Conservation (phyloP, 2,797 vertebrate genomes). For the Liasis olivaceus region DNA sequence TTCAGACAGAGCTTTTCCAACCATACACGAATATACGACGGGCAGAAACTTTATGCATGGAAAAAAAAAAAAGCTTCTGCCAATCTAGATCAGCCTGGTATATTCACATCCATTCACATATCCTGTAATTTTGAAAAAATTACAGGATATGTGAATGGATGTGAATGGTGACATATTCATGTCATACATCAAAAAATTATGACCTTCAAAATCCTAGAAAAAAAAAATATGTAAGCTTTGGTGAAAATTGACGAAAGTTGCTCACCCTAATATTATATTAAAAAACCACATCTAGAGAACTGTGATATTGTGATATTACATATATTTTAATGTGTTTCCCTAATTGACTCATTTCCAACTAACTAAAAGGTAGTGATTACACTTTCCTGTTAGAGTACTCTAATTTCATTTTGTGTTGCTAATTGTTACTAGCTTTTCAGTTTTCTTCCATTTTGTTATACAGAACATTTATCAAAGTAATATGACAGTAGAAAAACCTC, state of each 20-base stretch:
- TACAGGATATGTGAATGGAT: neutral
- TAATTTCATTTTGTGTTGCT: slow-evolving; percentile 18
- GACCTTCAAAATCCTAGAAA: neutral
- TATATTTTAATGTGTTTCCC: slow-evolving; percentile 1
- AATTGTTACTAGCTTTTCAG: slow-evolving; percentile 17
- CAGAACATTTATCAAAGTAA: slow-evolving; percentile 23
- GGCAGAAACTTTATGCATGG: no score
- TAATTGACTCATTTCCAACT: slow-evolving; percentile 11
- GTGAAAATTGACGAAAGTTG: neutral
- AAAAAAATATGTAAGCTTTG: neutral
- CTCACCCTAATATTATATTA: neutral
- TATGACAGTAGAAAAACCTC: slow-evolving; percentile 23
- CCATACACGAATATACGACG: no score
- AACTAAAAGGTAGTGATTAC: slow-evolving; percentile 6
- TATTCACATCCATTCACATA: no score
- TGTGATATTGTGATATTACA: neutral
- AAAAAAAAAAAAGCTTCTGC: no score
- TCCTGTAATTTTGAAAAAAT: no score
- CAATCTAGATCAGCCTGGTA: no score
- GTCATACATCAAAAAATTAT: neutral
- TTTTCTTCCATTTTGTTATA: slow-evolving; percentile 8
- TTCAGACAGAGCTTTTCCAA: no score
- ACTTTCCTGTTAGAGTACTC: neutral
- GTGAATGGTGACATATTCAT: neutral
- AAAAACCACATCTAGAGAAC: neutral